These are phyloP conservation scores for Babylonia areolata DNA, from an alignment of 1,140 invertebrate species.

Conservation along the genomic window DNA sequence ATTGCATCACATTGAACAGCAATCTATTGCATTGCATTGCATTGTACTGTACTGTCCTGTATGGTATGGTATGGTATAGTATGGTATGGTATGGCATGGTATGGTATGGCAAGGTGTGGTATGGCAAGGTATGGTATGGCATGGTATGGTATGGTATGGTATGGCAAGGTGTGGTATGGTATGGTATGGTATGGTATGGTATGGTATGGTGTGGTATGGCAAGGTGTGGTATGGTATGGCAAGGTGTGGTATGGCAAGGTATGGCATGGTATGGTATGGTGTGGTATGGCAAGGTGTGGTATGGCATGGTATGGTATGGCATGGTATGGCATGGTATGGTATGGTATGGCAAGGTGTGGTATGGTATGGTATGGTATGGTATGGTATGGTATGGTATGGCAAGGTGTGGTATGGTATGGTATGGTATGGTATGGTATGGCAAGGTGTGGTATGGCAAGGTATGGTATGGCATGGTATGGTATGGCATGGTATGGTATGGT, in stretches of 20 bases:
- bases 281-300: constrained; percentile 48
- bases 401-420: constrained; percentile 34
- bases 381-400: constrained; percentile 38
- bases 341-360: constrained; percentile 45
- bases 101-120: constrained; percentile 55
- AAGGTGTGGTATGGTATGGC: constrained; percentile 17
- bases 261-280: constrained; percentile 51
- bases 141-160: constrained; percentile 55
- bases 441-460: constrained; percentile 51
- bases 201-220: constrained; percentile 36
- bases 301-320: constrained; percentile 42
- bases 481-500: not conserved
- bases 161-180: constrained; percentile 45
- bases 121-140: constrained; percentile 57
- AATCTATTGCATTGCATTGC: too few relatives aligned
- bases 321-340: constrained; percentile 45
- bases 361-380: constrained; percentile 32
- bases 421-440: constrained; percentile 53
- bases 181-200: constrained; percentile 44
- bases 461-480: constrained; percentile 13
- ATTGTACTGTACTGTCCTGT: too few relatives aligned
- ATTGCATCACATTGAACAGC: too few relatives aligned
- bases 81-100: too few relatives aligned
- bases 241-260: constrained; percentile 33
- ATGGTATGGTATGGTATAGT: too few relatives aligned